Evolutionary conservation across 1,140 invertebrate species (phyloP).

Genomic region (Neotoxoptera formosana): DNA sequence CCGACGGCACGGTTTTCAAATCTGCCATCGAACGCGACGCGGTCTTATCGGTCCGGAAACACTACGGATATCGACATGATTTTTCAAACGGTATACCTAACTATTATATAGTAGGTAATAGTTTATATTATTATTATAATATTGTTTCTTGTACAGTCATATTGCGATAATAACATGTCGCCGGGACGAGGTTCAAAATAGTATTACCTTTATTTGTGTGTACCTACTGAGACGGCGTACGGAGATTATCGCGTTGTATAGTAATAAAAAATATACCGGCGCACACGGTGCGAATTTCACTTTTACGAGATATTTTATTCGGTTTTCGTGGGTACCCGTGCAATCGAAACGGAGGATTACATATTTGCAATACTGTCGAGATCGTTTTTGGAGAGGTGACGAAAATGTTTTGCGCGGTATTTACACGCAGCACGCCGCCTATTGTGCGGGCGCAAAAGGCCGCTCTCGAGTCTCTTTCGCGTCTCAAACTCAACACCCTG

Average conservation of each 20-base stretch:
- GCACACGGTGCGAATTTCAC: background rate
- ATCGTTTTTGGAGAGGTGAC: background rate
- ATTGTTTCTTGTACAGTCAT: background rate
- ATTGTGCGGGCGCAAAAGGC: background rate
- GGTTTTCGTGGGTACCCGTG: background rate
- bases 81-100: no score
- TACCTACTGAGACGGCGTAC: background rate
- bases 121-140: background rate
- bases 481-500: background rate
- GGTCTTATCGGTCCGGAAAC: no score
- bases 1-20: fast-evolving
- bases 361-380: background rate
- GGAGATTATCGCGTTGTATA: background rate
- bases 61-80: no score
- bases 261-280: background rate
- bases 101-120: no score
- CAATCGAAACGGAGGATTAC: background rate
- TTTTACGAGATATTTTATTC: background rate
- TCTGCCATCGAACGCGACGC: no score
- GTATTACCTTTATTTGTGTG: background rate
- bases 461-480: background rate
- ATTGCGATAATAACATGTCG: background rate
- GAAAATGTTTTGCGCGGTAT: background rate
- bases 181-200: background rate
- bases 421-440: background rate